Base-by-base conservation (phyloP, 2,797 vertebrate genomes). In the Helarctos malayanus region DNA sequence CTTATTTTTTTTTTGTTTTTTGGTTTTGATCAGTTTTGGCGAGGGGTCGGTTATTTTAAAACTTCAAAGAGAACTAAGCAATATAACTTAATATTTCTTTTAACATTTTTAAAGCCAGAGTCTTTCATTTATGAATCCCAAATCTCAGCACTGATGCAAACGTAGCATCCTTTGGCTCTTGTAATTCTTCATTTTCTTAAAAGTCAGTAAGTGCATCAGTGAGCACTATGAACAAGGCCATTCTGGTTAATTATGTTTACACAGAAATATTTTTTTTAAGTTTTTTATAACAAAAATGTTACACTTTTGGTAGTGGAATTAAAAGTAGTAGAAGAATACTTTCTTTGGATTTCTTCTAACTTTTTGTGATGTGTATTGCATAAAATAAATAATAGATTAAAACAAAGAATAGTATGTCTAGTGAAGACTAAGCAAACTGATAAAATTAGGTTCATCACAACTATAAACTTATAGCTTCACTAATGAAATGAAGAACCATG, bases 201-300 rank as follows among this genome's bases (percentile, higher is more conserved):
- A 81, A 92, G 61, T 90, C 47, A 81, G 49, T n/a, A 86, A 76
- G 27, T n/a, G 8, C 11, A 57, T 32, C 59, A 57, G 75, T 38
- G 49, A 93, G 18, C 21, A 83, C 21, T 10, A 52, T 2, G 2
- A 18, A 71, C 27, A 63, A 35, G 27, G 25, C 45, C 49, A 80
- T 65, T 65, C 71, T 27, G 32, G 18, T 57, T 92, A 57, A 47
- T 45, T 52, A 78, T 12, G 3, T 89, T 35, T 69, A 92, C 25
- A n/a, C 47, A 13, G 29, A 76, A 76, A 89, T 69, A 35, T 18
- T 75, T 29, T 56, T 47, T 89, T 89, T 38, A 27, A 59, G 80
- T 13, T n/a, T 63, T 93, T 93, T 82, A 87, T 47, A 78, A 90
- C 65, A 87, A 80, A 87, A 90, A 89, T 18, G 10, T 61, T 18